Base-by-base conservation (phyloP, 2,797 vertebrate genomes). In the Mus minutoides region DNA sequence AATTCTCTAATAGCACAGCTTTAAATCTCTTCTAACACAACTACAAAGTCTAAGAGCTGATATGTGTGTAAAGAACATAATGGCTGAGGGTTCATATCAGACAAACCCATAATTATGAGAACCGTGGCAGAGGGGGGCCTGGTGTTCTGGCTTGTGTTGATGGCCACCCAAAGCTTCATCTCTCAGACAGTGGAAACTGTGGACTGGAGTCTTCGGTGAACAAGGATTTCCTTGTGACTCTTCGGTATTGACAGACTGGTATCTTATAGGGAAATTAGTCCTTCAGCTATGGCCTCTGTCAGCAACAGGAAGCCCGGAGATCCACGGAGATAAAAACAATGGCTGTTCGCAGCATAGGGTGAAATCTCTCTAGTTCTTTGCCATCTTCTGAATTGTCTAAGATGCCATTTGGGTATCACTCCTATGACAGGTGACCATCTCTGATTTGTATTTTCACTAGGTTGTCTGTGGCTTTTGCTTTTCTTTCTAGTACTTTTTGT, bases 11-110 rank as follows among this genome's bases (percentile, higher is more conserved):
- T 75, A 60, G 62, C 71, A n/a, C 82, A 90, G 64, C n/a, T 90
- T 92, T 84, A 95, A 91, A 89, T 91, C n/a, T 60, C 31, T 96
- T 52, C 22, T 77, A 96, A 49, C 56, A 67, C 13, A 91, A 75
- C 24, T 90, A 56, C 62, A 71, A 88, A 96, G 94, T 64, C 91
- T 90, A 95, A 96, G 94, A 92, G 92, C 58, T 94, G 96, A 93
- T 92, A 49, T 54, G 58, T 64, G n/a, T 88, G 54, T 92, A 71
- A 92, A 96, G 54, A 94, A 71, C 19, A 76, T 78, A 49, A 90
- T 52, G 86, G 78, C 73, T 94, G 43, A 64, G 86, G 54, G 73
- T 71, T 94, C 80, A 3, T 79, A 92, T 86, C 49, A 90, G 90
- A 92, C n/a, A 91, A 95, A 86, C 77, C 67, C 60, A 52, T 71